Base-by-base conservation (phyloP, 2,113 vertebrate species). In the Todiramphus chloris region DNA sequence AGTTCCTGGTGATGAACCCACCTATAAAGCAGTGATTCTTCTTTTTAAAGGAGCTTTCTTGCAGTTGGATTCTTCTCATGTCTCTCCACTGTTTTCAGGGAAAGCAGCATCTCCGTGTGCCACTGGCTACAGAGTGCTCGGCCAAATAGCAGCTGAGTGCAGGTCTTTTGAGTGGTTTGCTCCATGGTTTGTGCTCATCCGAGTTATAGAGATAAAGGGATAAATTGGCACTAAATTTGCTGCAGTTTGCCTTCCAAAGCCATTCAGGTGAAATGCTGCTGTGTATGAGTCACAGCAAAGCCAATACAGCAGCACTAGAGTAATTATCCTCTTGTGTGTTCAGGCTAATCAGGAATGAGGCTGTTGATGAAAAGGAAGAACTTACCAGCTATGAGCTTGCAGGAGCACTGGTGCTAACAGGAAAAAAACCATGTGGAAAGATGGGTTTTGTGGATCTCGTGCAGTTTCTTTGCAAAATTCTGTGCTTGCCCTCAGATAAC, bases 391-490 rank as follows among this genome's bases (percentile, higher is more conserved):
- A 13, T 2, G 5, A 82, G 58, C 41, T 39, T 53, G 31, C 68
- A 56, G 46, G 28, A 85, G 44, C 39, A 7, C 59, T 44, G 30
- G 9, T 63, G 43, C 39, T 78, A 59, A 16, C 19, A 43, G 60
- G 16, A 25, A 16, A 17, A 78, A 59, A 43, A 27, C 2, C n/a
- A 19, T 0, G 0, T 70, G 43, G 77, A 77, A 86, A 53, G 90
- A 46, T 0, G 3, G 9, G 62, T 88, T 83, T 76, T 35, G 30
- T 66, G n/a, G 17, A 21, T 60, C 37, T 63, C 0, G 0, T 67
- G 58, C 50, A 73, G 48, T n/a, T 79, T 55, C 46, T 76, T 46
- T 50, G 50, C 39, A 64, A 37, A 81, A 44, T 67, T 83, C 37
- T 37, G 19, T 25, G 16, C 23, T 62, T 76, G 8, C 50, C 33